Base-by-base conservation (phyloP, 35 echinoderm and acorn worm species). In the Lytechinus pictus region DNA sequence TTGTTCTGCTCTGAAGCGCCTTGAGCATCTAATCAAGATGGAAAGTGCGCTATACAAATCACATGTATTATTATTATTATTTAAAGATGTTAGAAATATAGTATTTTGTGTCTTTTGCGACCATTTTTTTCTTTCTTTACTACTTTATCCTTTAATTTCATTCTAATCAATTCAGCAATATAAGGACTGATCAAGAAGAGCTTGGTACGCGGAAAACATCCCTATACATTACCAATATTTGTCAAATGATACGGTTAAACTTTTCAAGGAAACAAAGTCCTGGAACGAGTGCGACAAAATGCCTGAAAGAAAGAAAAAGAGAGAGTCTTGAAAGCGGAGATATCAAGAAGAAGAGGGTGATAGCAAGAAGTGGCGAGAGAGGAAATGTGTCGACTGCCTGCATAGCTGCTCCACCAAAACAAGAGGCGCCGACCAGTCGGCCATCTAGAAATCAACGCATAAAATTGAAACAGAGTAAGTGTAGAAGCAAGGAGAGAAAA, bases 371-470 rank as follows among this genome's bases (percentile, higher is more conserved):
- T 79, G 66, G n/a, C 4, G 66, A 79, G n/a, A 79, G 66, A 79
- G n/a, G 66, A 79, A 79, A 24, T 79, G 66, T 79, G 66, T 79
- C 66, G 66, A 12, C 88, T 54, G 88, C 13, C 88, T 90, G 14
- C 28, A 90, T 90, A 51, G 88, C 88, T n/a, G 10, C 11, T 90
- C 8, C 29, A 54, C 29, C 28, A 90, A 90, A 90, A 90, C 88
- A 90, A 90, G 88, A 90, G 88, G 88, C 88, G 88, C 88, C 88
- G 52, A 51, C 9, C 11, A 90, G 88, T 44, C 88, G 88, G 88
- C 88, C 3, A 90, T 54, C 88, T 9, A 90, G 88, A 90, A 44
- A 90, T 90, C 88, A 90, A 90, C 52, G 88, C 88, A 90, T 52
- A 54, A 90, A 90, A 54, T 90, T 79, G 88, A 90, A 54, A 90